Evolutionary conservation across 2,113 vertebrate genomes (phyloP), one percentile per base, ranked within the genome.

Genomic region (Periophthalmus modestus): DNA sequence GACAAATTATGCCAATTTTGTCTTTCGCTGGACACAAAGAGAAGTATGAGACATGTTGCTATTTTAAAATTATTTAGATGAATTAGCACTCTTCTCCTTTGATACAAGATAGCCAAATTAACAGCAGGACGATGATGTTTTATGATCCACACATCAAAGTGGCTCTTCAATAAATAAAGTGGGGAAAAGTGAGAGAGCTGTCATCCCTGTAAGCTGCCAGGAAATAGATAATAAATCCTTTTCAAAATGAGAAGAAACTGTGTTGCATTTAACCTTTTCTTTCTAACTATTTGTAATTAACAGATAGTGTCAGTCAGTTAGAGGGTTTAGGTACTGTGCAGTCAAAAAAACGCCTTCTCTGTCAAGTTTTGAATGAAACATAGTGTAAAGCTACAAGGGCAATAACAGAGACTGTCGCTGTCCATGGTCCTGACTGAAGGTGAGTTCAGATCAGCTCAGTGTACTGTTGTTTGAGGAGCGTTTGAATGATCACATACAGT

Each of bases 111-210:
- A 70, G 69, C 52, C 62, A 76, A 73, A 66, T 72, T 55, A 65
- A 34, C 77, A 2, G 18, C 57, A 65, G 21, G 58, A 36, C 72
- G 76, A 59, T 33, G 4, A 78, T 78, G 69, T 86, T 80, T 85
- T 84, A 73, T 63, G 74, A 75, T 80, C 66, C 66, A 28, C 55
- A 72, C 78, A 81, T 83, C 63, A 87, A 82, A 78, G 76, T 52
- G 66, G 47, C 47, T 52, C 69, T 75, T 67, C 7, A 57, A n/a
- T 23, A 47, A 1, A 72, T 0, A 12, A 69, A 62, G 50, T 19
- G 55, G 47, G 71, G 12, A 65, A 62, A 47, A 78, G 65, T 5
- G 47, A 72, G 74, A 28, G 68, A 66, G 28, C 24, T 54, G 28
- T 39, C 10, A 61, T 67, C 36, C 68, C 46, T 78, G 68, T 28